Conservation (phyloP, 2,113 vertebrate species). For the Pelodiscus sinensis region DNA sequence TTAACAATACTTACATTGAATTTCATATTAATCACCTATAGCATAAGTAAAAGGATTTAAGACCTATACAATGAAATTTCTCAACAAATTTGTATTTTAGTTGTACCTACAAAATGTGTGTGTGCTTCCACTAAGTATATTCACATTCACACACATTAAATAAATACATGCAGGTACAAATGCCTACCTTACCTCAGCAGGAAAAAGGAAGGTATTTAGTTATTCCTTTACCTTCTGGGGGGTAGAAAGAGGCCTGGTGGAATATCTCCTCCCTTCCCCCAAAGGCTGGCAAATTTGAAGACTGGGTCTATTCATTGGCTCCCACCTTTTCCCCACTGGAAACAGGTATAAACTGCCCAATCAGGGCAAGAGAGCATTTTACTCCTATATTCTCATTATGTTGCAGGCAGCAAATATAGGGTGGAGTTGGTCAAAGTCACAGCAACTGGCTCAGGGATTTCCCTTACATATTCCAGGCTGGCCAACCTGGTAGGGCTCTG, state of each 20-base stretch:
- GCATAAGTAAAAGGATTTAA: background rate
- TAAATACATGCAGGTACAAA: rapidly evolving
- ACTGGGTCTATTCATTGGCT: background rate
- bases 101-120: background rate
- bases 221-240: background rate
- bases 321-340: background rate
- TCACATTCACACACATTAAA: background rate
- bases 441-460: background rate
- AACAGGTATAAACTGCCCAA: background rate
- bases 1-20: slow-evolving; percentile 11
- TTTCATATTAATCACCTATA: background rate
- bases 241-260: background rate
- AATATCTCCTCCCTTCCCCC: background rate
- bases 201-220: background rate
- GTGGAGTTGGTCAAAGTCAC: background rate
- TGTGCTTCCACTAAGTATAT: background rate
- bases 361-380: background rate
- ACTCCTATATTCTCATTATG: background rate
- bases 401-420: background rate
- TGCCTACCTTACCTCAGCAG: background rate
- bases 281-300: background rate
- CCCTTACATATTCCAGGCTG: background rate
- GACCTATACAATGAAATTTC: background rate
- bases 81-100: background rate
- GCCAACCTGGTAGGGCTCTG: background rate